Conservation (phyloP, 2,888 invertebrate species). For the Anoncus sp. region DNA sequence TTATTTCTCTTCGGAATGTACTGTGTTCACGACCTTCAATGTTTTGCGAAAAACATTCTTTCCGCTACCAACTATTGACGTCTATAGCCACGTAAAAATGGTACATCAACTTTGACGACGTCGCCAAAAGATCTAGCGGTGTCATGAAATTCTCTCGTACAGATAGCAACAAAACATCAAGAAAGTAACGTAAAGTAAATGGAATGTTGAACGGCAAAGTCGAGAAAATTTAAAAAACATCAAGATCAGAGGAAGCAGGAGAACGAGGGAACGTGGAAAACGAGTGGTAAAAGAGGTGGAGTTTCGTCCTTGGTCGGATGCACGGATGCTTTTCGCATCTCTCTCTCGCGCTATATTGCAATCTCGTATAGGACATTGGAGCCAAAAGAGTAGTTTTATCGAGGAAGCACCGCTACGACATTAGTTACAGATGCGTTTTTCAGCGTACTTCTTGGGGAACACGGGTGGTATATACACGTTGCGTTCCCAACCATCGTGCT, state of each 20-base stretch:
- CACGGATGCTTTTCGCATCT: background rate
- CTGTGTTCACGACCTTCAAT: background rate
- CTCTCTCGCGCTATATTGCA: background rate
- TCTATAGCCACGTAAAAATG: too few species aligned
- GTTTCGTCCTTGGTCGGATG: slow-evolving; percentile 1
- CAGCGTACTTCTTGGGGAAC: background rate
- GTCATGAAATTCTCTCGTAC: background rate
- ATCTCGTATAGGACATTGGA: slow-evolving; percentile 39
- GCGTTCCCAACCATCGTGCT: slow-evolving; percentile 15
- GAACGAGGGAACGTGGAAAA: background rate
- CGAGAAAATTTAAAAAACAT: slow-evolving; percentile 1
- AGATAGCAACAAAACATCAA: background rate
- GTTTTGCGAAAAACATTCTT: background rate
- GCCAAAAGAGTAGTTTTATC: slow-evolving; percentile 21
- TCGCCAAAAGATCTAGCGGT: background rate
- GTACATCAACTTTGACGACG: too few species aligned
- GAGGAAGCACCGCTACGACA: slow-evolving; percentile 56
- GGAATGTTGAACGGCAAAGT: background rate
- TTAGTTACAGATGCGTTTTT: slow-evolving; percentile 66
- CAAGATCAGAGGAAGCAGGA: background rate
- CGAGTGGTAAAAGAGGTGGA: background rate
- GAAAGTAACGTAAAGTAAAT: background rate
- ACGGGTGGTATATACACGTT: slow-evolving; percentile 3
- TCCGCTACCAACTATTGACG: background rate
- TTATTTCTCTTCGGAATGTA: background rate